A percentile compares a stretch with the other conserved stretches of the same genome.
Evolutionary conservation across 2,888 invertebrate genomes (phyloP).

Genomic region (Cotesia congregata): DNA sequence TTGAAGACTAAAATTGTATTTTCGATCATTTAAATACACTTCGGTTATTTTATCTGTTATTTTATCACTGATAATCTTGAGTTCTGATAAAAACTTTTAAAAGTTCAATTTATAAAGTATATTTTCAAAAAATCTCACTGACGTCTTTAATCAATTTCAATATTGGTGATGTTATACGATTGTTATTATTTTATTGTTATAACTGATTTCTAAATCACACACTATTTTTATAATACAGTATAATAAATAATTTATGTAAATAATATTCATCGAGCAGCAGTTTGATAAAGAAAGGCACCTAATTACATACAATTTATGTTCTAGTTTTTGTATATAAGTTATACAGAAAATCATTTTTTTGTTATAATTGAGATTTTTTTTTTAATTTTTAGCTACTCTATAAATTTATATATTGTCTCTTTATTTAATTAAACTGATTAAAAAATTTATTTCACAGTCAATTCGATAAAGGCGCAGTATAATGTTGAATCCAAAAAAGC

Average conservation of each 20-base stretch:
- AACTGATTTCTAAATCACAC: constrained; percentile 30
- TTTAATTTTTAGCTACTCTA: constrained; percentile 25
- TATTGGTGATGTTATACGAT: constrained; percentile 21
- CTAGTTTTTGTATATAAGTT: constrained; percentile 54
- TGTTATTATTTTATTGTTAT: constrained; percentile 26
- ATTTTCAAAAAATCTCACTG: not conserved
- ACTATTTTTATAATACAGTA: constrained; percentile 39
- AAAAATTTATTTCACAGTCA: constrained; percentile 14
- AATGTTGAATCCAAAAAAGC: constrained; percentile 31
- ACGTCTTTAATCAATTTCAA: not conserved
- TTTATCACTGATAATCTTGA: not conserved
- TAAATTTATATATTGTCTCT: constrained; percentile 6
- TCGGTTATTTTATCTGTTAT: not conserved
- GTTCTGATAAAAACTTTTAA: not conserved
- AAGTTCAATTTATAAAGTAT: not conserved
- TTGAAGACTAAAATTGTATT: not conserved
- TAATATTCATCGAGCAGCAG: constrained; percentile 50
- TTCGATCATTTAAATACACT: constrained; percentile 38
- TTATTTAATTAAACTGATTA: constrained; percentile 31
- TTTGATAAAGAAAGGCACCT: constrained; percentile 65
- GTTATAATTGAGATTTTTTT: constrained; percentile 48
- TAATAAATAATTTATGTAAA: constrained; percentile 49
- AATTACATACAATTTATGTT: constrained; percentile 58
- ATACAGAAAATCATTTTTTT: constrained; percentile 45
- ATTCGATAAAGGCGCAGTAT: constrained; percentile 51